Evolutionary conservation across 1,140 invertebrate species (phyloP), one percentile per base, ranked within the genome.

Genomic region (Augochlora pura): DNA sequence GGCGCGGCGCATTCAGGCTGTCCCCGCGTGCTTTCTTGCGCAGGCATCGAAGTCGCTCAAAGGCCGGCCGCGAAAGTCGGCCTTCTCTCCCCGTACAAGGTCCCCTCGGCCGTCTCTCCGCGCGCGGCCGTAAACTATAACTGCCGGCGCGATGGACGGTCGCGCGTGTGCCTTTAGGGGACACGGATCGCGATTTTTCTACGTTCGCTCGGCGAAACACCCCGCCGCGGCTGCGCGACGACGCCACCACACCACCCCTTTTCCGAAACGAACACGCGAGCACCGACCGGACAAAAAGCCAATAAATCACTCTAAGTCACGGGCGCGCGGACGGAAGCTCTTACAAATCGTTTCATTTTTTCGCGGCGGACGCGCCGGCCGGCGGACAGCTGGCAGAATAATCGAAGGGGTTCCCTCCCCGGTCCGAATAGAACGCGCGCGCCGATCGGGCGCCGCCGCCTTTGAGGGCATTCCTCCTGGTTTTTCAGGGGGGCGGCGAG

Each of bases 51-150:
- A 70, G 39, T 23, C 49, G 49, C 18, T 60, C 77, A 78, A 83
- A 78, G 64, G 23, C 49, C 21, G 57, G 27, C 74, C 49, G 57
- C 80, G 52, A 68, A 65, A 79, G 39, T 77, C 52, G n/a, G 5
- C 32, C 32, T 14, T 42, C 77, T 42, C 77, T 76, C 54, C 57
- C 38, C 74, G 59, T 77, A 65, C 79, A 77, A 70, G 73, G 21
- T 59, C 27, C 72, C 46, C 25, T 9, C 16, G 32, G 69, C 59
- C 21, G 32, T 32, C 32, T 4, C 4, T 32, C 32, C 32, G n/a
- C n/a, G n/a, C 32, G 32, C 32, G 32, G 32, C 32, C 32, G 32
- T 32, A 32, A 32, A 32, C 32, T 70, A 27, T 70, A 81, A 82
- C 79, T 14, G 52, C 42, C 59, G 14, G 57, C 32, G 54, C 63